Conservation (phyloP, 2,113 vertebrate genomes). For the Lepisosteus osseus region DNA sequence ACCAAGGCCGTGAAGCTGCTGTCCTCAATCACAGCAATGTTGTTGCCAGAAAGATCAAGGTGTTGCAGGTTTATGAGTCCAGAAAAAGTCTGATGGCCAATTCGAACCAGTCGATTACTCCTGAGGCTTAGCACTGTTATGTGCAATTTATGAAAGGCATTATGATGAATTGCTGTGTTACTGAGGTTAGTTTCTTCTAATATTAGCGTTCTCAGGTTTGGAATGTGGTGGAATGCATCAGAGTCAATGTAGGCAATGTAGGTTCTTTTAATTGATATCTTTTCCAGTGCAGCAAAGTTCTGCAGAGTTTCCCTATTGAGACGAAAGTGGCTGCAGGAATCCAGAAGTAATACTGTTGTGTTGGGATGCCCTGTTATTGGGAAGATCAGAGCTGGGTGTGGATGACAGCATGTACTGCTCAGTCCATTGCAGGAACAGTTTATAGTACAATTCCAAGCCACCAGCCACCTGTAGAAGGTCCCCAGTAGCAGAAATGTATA, state of each 20-base stretch:
- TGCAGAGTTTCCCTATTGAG: conserved; percentile 18
- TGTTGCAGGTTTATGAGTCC: conserved; percentile 51
- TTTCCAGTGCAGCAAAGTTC: conserved; percentile 21
- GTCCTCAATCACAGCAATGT: conserved; percentile 45
- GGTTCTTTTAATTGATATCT: conserved; percentile 26
- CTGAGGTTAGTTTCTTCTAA: conserved; percentile 39
- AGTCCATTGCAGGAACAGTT: not conserved
- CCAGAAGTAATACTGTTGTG: conserved; percentile 3
- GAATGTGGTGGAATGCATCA: conserved; percentile 25
- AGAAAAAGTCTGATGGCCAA: conserved; percentile 57
- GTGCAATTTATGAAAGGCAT: conserved; percentile 51
- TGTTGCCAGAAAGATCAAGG: conserved; percentile 58
- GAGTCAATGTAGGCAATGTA: conserved; percentile 16
- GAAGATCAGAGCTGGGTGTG: conserved; percentile 2
- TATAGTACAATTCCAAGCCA: conserved; percentile 5
- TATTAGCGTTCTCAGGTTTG: conserved; percentile 45
- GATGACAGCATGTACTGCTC: conserved; percentile 19
- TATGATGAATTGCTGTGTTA: conserved; percentile 62
- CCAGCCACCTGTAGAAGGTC: not conserved
- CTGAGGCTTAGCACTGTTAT: conserved; percentile 51
- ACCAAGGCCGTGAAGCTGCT: conserved; percentile 25
- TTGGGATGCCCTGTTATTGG: conserved; percentile 5
- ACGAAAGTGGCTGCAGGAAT: conserved; percentile 3
- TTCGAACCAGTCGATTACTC: conserved; percentile 62
- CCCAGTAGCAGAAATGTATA: not conserved